These are phyloP conservation scores for Hydraecia micacea DNA, from an alignment of 2,888 invertebrate species.

Conservation along the genomic window DNA sequence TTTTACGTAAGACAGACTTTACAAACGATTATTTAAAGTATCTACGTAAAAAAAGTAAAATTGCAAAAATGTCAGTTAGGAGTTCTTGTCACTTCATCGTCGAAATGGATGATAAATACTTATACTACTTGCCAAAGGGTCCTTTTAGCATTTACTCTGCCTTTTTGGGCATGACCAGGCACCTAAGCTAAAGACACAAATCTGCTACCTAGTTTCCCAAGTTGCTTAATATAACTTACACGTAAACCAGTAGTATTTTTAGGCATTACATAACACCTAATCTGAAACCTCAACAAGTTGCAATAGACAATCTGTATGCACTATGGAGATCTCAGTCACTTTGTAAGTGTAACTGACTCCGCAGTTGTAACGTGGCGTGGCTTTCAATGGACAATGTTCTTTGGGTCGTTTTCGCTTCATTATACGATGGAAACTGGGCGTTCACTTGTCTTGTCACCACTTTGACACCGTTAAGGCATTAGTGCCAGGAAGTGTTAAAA, in stretches of 20 bases:
- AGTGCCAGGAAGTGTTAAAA: conserved; percentile 63
- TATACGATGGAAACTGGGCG: conserved; percentile 55
- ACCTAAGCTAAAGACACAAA: background rate
- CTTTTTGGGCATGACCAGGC: background rate
- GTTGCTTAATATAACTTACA: background rate
- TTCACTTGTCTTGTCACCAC: conserved; percentile 58
- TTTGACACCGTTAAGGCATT: conserved; percentile 65
- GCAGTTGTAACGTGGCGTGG: conserved; percentile 52
- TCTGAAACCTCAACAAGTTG: background rate
- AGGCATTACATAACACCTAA: conserved; percentile 17
- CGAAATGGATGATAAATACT: background rate
- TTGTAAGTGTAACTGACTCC: conserved; percentile 43
- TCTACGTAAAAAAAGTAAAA: no score
- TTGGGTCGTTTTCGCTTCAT: conserved; percentile 57
- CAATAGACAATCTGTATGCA: conserved; percentile 30
- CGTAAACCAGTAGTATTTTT: conserved; percentile 11
- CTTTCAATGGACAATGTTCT: conserved; percentile 53
- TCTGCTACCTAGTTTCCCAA: background rate
- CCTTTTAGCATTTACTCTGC: background rate
- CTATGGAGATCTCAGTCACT: conserved; percentile 30
- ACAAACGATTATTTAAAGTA: no score
- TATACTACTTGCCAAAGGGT: background rate
- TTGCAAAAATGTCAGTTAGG: no score
- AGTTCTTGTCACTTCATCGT: no score
- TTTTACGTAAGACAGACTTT: no score